phyloP scores from a whole-genome alignment of 2,113 vertebrate species.

The Myotis davidii region DNA sequence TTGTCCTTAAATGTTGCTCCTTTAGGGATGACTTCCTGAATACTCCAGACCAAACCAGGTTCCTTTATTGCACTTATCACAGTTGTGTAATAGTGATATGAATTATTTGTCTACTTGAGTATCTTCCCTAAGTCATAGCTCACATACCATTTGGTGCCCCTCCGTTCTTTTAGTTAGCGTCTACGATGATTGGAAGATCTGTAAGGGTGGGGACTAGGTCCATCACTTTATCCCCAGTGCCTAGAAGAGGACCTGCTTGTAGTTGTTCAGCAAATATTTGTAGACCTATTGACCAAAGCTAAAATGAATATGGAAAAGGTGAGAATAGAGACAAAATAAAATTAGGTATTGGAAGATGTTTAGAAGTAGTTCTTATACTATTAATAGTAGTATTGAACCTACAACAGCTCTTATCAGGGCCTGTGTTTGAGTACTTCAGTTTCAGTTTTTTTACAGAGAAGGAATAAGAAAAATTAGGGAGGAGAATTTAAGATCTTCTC shows the following conservation, averaged over 20 bases:
- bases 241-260: not conserved
- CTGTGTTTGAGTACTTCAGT: not conserved
- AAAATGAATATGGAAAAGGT: slow-evolving; percentile 5
- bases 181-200: not conserved
- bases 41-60: not conserved
- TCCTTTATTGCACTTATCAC: not conserved
- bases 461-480: slow-evolving; percentile 21
- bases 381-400: not conserved
- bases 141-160: not conserved
- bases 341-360: not conserved
- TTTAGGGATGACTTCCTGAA: not conserved
- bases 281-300: not conserved
- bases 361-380: not conserved
- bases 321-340: slow-evolving; percentile 52
- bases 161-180: not conserved
- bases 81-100: not conserved
- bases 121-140: not conserved
- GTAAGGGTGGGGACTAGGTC: not conserved
- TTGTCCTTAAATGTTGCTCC: slow-evolving; percentile 4
- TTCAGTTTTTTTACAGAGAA: slow-evolving; percentile 39
- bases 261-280: not conserved
- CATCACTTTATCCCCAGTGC: not conserved
- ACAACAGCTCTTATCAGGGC: not conserved
- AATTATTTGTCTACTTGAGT: not conserved
- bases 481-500: slow-evolving; percentile 12